Percentiles rank a stretch among this genome's conserved stretches.
These are phyloP conservation scores for Arctocebus calabarensis DNA, from an alignment of 2,797 vertebrate species.

Conservation along the genomic window DNA sequence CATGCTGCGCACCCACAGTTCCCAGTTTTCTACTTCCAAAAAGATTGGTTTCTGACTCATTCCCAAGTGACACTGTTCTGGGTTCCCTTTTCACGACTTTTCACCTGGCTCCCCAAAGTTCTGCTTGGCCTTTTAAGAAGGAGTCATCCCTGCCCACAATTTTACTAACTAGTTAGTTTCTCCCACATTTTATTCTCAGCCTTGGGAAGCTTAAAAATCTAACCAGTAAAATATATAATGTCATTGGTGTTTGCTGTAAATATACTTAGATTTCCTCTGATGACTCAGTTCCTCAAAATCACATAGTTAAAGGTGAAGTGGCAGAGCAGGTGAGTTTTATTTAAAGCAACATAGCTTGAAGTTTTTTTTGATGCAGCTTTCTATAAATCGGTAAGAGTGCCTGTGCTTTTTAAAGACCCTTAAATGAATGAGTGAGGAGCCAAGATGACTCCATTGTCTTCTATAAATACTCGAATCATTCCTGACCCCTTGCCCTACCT, in stretches of 20 bases:
- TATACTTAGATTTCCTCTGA: not conserved
- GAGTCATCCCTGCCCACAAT: not conserved
- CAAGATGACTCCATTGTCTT: not conserved
- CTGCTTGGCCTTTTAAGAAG: not conserved
- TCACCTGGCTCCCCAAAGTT: not conserved
- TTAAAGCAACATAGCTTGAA: not conserved
- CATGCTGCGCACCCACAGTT: not conserved
- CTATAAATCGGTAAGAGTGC: not conserved
- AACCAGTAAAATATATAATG: not conserved
- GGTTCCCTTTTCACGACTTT: not conserved
- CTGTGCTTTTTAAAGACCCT: not conserved
- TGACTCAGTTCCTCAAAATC: not conserved
- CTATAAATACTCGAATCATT: not conserved
- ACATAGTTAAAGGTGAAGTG: not conserved
- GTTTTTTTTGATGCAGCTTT: not conserved
- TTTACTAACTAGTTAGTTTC: not conserved
- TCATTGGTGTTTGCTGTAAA: not conserved
- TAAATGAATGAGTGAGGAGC: not conserved
- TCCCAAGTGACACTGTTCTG: not conserved
- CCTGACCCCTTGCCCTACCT: not conserved
- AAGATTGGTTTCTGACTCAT: not conserved
- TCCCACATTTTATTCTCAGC: not conserved
- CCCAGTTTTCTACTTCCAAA: constrained; percentile 21
- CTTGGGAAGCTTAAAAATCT: not conserved
- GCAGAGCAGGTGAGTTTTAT: not conserved